phyloP scores from a whole-genome alignment of 2,797 vertebrate species.

The Knipowitschia caucasica region DNA sequence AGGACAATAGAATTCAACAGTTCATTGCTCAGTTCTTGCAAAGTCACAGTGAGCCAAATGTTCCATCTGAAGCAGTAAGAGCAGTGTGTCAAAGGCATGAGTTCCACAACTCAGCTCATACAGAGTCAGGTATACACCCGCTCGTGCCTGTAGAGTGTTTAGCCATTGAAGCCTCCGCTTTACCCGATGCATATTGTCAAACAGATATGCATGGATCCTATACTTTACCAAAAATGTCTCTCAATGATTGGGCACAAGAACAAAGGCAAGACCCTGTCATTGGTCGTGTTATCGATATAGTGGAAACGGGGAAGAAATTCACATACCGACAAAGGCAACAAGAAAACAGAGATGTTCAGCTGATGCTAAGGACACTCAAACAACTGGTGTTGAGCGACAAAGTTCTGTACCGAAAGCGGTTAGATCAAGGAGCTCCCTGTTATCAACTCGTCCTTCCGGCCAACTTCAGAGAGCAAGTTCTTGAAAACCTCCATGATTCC shows the following conservation, averaged over 20 bases:
- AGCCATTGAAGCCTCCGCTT: not conserved
- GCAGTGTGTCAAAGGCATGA: slow-evolving; percentile 9
- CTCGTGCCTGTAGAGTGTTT: not conserved
- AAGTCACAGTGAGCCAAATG: not conserved
- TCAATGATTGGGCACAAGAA: not conserved
- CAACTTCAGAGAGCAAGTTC: not conserved
- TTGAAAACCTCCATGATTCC: slow-evolving; percentile 3
- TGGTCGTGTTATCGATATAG: not conserved
- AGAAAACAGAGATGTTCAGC: slow-evolving; percentile 4
- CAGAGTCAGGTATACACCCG: not conserved
- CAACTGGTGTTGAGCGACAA: not conserved
- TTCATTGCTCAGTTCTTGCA: not conserved
- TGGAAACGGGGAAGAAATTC: not conserved
- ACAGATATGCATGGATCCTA: not conserved
- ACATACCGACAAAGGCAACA: not conserved
- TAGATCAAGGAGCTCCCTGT: not conserved
- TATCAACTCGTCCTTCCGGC: slow-evolving; percentile 3
- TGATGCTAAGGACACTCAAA: not conserved
- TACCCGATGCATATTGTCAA: not conserved
- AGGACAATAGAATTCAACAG: slow-evolving; percentile 2
- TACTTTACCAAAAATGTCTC: slow-evolving; percentile 1
- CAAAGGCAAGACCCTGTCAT: not conserved
- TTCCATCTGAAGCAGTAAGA: slow-evolving; percentile 2
- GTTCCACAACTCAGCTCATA: not conserved
- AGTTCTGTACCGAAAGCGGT: not conserved